Evolutionary conservation across 2,113 vertebrate species (phyloP).

Genomic region (Ammodytes dubius): DNA sequence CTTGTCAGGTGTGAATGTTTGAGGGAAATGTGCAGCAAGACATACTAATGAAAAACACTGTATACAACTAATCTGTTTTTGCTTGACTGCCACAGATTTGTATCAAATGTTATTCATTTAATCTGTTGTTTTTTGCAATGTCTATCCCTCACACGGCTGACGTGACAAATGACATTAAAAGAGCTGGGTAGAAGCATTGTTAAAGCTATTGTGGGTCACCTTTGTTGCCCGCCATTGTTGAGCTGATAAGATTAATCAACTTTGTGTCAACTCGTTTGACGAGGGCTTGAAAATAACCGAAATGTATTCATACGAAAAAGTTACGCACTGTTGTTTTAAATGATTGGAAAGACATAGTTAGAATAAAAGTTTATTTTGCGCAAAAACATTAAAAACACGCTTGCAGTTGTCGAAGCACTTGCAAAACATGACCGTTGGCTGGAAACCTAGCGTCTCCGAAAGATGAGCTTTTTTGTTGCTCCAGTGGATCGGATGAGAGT

Average conservation of each 20-base stretch:
- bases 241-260: no score
- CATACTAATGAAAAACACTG: neutral
- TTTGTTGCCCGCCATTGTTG: no score
- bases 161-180: constrained; percentile 19
- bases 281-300: no score
- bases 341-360: constrained; percentile 6
- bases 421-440: neutral
- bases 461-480: constrained; percentile 16
- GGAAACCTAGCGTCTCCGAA: neutral
- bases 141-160: neutral
- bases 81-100: neutral
- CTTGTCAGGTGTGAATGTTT: neutral
- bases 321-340: no score
- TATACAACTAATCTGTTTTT: neutral
- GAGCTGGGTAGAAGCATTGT: no score
- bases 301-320: no score
- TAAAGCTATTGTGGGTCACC: neutral
- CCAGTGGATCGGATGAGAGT: constrained; percentile 16
- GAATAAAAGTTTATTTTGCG: constrained; percentile 1
- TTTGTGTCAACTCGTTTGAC: no score
- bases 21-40: neutral
- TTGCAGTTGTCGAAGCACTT: neutral
- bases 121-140: neutral
- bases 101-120: neutral
- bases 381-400: neutral